phyloP scores from a whole-genome alignment of 2,888 invertebrate genomes.

The Caenorhabditis sp. region DNA sequence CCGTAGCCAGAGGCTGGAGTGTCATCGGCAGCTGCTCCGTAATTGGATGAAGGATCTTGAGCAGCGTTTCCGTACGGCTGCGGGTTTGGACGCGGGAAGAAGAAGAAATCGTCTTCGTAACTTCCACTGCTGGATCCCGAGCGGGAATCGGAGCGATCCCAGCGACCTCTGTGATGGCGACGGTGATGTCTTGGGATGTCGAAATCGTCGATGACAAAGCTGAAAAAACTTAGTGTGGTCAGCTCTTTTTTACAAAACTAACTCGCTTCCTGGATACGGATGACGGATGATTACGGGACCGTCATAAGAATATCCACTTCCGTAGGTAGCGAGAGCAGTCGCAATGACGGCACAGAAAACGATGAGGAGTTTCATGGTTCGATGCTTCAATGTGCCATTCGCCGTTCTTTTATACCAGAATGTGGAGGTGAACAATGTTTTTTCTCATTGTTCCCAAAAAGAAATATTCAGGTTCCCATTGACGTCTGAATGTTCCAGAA shows the following conservation, averaged over 20 bases:
- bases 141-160: neutral
- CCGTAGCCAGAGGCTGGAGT: neutral
- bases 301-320: neutral
- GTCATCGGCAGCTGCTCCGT: neutral
- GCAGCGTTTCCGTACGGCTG: neutral
- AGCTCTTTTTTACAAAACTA: neutral
- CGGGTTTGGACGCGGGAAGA: neutral
- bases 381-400: too few species aligned
- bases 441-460: too few species aligned
- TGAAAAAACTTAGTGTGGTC: slow-evolving; percentile 13
- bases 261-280: neutral
- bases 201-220: slow-evolving; percentile 20
- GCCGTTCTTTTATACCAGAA: too few species aligned
- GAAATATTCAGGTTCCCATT: too few species aligned
- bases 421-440: too few species aligned
- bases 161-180: neutral
- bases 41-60: neutral
- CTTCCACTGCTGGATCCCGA: neutral
- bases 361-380: slow-evolving; percentile 26
- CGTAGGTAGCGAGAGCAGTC: slow-evolving; percentile 11
- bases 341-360: slow-evolving; percentile 13
- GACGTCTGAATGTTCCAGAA: too few species aligned
- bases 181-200: slow-evolving; percentile 1
- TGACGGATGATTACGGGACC: too few species aligned
- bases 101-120: neutral